phyloP scores from a whole-genome alignment of 2,797 vertebrate genomes.

The Sebastolobus altivelis region DNA sequence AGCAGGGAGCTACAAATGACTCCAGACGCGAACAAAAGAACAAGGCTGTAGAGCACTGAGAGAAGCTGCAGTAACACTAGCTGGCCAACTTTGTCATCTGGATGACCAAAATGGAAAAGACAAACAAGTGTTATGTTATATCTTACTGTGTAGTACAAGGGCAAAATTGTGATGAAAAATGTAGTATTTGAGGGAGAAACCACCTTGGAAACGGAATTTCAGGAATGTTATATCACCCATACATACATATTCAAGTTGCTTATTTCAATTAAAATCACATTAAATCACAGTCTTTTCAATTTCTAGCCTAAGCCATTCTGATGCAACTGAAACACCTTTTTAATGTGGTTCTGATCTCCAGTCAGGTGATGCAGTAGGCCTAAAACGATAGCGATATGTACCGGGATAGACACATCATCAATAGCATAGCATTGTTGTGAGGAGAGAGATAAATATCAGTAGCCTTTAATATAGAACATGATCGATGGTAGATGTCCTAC shows the following conservation, averaged over 20 bases:
- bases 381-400: too few species aligned
- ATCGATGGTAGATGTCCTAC: too few species aligned
- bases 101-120: constrained; percentile 7
- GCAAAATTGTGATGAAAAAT: not conserved
- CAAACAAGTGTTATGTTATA: not conserved
- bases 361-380: not conserved
- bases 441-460: too few species aligned
- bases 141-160: not conserved
- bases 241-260: not conserved
- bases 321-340: not conserved
- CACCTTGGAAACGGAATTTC: too few species aligned
- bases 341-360: not conserved
- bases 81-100: constrained; percentile 20
- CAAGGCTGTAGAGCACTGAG: constrained; percentile 35
- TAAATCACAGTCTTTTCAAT: not conserved
- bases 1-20: constrained; percentile 69
- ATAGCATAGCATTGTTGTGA: too few species aligned
- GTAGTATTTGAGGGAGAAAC: not conserved
- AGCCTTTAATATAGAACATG: too few species aligned
- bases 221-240: not conserved
- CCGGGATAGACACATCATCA: too few species aligned
- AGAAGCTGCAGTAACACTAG: constrained; percentile 18
- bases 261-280: not conserved
- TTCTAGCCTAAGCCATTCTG: not conserved
- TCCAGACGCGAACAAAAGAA: constrained; percentile 59